Conservation (phyloP, 2,113 vertebrate species). For the Petroica traversi region DNA sequence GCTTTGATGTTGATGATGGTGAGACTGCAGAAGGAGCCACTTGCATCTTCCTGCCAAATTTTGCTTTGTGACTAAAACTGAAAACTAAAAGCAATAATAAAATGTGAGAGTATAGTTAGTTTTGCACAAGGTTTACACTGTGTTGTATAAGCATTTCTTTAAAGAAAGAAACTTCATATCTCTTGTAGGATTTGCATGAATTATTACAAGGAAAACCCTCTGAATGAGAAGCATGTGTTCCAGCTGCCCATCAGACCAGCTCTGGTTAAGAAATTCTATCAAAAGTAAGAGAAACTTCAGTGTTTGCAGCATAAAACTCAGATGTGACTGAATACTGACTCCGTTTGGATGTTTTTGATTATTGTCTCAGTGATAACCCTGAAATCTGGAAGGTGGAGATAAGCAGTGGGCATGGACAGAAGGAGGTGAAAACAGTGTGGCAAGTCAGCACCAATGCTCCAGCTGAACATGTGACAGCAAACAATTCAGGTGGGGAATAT, state of each 20-base stretch:
- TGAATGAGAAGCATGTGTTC: conserved; percentile 88
- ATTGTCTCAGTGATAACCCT: conserved; percentile 78
- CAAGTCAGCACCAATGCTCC: conserved; percentile 81
- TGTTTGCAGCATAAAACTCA: neutral
- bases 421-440: conserved; percentile 83
- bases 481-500: conserved; percentile 70
- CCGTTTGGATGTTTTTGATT: neutral
- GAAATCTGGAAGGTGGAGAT: conserved; percentile 87
- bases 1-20: neutral
- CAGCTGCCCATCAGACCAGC: conserved; percentile 86
- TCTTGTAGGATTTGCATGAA: conserved; percentile 85
- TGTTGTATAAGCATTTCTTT: neutral
- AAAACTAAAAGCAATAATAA: neutral
- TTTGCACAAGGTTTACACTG: neutral
- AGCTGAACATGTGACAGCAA: conserved; percentile 77
- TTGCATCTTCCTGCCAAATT: neutral
- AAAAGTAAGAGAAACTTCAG: conserved; percentile 77
- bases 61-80: neutral
- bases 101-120: neutral
- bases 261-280: conserved; percentile 85
- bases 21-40: neutral
- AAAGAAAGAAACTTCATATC: neutral
- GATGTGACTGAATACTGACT: neutral
- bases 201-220: conserved; percentile 87
- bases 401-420: conserved; percentile 80